phyloP scores from a whole-genome alignment of 2,113 vertebrate genomes.

The Percina caprodes region DNA sequence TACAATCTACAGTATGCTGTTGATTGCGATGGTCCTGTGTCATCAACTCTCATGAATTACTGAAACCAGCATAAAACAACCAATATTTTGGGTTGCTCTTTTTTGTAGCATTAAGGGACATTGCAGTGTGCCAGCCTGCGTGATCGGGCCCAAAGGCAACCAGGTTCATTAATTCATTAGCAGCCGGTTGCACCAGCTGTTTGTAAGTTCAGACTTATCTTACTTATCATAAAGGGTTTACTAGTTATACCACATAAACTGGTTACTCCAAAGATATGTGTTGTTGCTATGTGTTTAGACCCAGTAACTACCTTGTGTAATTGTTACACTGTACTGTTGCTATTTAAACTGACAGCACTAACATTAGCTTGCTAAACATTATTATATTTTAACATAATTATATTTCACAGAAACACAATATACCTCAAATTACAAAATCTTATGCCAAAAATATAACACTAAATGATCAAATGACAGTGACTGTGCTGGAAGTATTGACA shows the following conservation, averaged over 20 bases:
- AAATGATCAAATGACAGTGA: too few species aligned
- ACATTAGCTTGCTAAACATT: background rate
- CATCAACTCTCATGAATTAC: background rate
- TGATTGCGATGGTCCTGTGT: background rate
- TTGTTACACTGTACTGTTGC: background rate
- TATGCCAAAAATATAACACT: background rate
- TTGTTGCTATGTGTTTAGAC: background rate
- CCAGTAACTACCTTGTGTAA: background rate
- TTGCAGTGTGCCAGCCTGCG: too few species aligned
- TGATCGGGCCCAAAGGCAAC: background rate
- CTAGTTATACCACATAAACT: background rate
- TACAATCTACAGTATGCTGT: too few species aligned
- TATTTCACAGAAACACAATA: background rate
- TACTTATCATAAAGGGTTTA: background rate
- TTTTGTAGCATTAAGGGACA: background rate
- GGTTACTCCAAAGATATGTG: background rate
- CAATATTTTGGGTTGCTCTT: too few species aligned
- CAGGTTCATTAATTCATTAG: background rate
- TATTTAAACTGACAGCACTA: background rate
- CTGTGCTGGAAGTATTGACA: too few species aligned
- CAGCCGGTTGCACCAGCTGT: background rate
- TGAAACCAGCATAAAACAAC: background rate
- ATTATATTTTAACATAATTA: too few species aligned
- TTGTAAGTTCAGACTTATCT: background rate
- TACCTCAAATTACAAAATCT: background rate